Evolutionary conservation across 1,140 invertebrate species (phyloP), one percentile per base, ranked within the genome.

Genomic region (Diuraphis noxia): DNA sequence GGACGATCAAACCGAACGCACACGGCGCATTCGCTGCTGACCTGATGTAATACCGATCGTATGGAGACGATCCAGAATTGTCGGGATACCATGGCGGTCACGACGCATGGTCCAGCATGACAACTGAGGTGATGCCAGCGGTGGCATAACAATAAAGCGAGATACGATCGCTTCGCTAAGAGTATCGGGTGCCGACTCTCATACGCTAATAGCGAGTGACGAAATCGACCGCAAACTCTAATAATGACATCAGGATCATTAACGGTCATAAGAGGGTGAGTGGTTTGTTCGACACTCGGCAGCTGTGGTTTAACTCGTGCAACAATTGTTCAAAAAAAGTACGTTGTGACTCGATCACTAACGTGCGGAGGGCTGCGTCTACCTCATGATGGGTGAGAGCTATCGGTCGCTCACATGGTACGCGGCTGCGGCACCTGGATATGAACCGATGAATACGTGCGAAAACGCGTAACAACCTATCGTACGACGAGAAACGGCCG

Each of bases 21-120:
- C n/a, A 36, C 91, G 3, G 93, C 63, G 91, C 94, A 94, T 30
- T 93, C 92, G n/a, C 91, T 91, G 8, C 93, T 92, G 13, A 92
- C 87, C 9, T 72, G 46, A 87, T 92, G 92, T 34, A 93, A 92
- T 17, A 92, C 49, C 13, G 89, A 81, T 56, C 92, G 93, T 34
- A 85, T 93, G 30, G 91, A 79, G 7, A 93, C 13, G 30, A 94
- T 93, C 94, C 94, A 94, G 90, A 92, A 94, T 49, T 92, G 81
- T 34, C 63, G 63, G 63, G 63, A 77, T 17, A 77, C n/a, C 63
- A 77, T n/a, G n/a, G 63, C 34, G 30, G 40, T 82, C 81, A 82
- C 40, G 40, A 82, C 21, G 10, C 6, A 21, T 21, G 86, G 43
- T 49, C 86, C 86, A 36, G 86, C 23, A n/a, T 88, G 86, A 34